phyloP scores from a whole-genome alignment of 1,140 invertebrate species.

The Aleiodes sp. region DNA sequence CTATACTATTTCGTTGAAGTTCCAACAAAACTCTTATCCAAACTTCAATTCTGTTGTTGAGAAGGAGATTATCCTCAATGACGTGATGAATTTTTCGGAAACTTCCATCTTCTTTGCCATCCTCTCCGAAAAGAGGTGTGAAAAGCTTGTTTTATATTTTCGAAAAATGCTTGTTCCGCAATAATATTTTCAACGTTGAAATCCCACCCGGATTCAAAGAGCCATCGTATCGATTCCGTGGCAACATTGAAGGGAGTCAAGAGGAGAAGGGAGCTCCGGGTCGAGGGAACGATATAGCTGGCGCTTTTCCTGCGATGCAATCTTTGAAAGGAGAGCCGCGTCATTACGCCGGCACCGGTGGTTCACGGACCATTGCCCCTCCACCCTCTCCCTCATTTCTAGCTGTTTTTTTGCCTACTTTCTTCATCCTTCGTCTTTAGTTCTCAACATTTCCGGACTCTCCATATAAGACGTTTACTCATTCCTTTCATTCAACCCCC shows the following conservation, averaged over 20 bases:
- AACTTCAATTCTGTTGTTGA: too few relatives aligned
- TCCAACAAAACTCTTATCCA: too few relatives aligned
- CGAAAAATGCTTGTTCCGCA: constrained; percentile 39
- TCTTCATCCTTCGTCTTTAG: neutral
- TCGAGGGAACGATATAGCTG: neutral
- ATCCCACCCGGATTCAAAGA: constrained; percentile 54
- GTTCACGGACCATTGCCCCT: constrained; percentile 64
- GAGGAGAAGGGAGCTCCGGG: constrained; percentile 27
- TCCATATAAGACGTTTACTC: neutral
- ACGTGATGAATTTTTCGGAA: too few relatives aligned
- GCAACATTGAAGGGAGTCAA: neutral
- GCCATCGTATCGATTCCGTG: constrained; percentile 59
- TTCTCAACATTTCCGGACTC: constrained; percentile 24
- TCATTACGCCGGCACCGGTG: constrained; percentile 63
- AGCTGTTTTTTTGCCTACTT: constrained; percentile 13
- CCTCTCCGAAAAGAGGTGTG: too few relatives aligned
- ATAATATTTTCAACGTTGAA: constrained; percentile 61
- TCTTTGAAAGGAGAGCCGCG: constrained; percentile 67
- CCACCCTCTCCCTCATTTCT: constrained; percentile 36
- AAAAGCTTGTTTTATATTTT: too few relatives aligned
- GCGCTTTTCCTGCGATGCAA: constrained; percentile 65
- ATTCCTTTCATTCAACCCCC: constrained; percentile 10
- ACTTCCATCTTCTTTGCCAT: too few relatives aligned
- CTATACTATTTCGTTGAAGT: too few relatives aligned
- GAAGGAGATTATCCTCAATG: too few relatives aligned